Evolutionary conservation across 2,888 invertebrate genomes (phyloP), one percentile per base, ranked within the genome.

Genomic region (Rhagophthalmus giganteus): DNA sequence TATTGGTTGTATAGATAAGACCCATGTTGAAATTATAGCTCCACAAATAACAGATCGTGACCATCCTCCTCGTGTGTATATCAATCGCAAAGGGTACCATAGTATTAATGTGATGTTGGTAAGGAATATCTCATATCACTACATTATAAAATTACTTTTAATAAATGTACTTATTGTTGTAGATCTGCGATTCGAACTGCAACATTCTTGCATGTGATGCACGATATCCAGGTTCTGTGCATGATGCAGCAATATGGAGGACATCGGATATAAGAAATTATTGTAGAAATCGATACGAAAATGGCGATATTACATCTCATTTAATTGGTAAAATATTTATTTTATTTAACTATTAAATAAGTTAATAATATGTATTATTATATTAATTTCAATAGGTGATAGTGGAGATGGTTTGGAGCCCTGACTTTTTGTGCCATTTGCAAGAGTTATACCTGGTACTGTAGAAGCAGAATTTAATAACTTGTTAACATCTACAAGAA

Each of bases 181-280:
- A 27, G 27, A 27, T 27, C 8, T 27, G 27, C 8, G 32, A 42
- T 42, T 42, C 42, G 2, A 9, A 33, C 10, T 15, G 20, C 10
- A 12, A 20, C 31, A 55, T 52, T 13, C 9, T 47, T 8, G 55
- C 16, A 30, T 32, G 34, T 32, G 25, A 27, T 20, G 41, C 51
- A 14, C 32, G 51, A 35, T 55, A 46, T 47, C 55, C 55, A 24
- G 51, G 47, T 9, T 52, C 51, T 26, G 55, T 52, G 7, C 46
- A 55, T 33, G 46, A 55, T 37, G 12, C 51, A 11, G 55, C 46
- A 14, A 37, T 52, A 13, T 55, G 40, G 47, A 50, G 50, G 33
- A 46, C 39, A 33, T 20, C 27, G 7, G 37, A 27, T 39, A 46
- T 51, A 10, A 38, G 51, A 31, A 9, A 14, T n/a, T 33, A 35